A percentile compares a stretch with the other conserved stretches of the same genome.
phyloP scores from a whole-genome alignment of 2,888 invertebrate species.

The Drosophila meridiana region DNA sequence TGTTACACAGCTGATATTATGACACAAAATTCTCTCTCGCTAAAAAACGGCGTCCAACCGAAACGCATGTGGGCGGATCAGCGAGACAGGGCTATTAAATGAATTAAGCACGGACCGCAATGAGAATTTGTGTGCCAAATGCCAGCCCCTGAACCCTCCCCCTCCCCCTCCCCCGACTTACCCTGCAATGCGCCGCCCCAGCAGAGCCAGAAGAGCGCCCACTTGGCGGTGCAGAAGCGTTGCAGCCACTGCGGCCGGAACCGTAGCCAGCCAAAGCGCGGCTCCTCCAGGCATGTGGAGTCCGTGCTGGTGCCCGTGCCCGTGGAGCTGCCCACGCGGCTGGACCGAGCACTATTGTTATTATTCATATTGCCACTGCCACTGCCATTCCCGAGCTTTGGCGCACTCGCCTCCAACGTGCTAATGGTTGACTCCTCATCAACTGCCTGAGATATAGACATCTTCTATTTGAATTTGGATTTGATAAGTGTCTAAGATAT shows the following conservation, averaged over 20 bases:
- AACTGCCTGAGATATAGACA: constrained; percentile 33
- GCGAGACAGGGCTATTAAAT: constrained; percentile 42
- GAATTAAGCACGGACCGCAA: constrained; percentile 57
- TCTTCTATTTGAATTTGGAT: constrained; percentile 7
- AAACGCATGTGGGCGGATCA: constrained; percentile 48
- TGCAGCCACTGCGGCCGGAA: constrained; percentile 89
- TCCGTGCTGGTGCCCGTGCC: constrained; percentile 33
- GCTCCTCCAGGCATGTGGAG: constrained; percentile 26
- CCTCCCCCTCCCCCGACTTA: constrained; percentile 69
- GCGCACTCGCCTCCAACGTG: constrained; percentile 30
- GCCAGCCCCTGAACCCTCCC: rapidly evolving
- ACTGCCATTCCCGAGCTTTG: constrained; percentile 55
- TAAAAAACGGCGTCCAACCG: background rate
- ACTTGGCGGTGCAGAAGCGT: constrained; percentile 90
- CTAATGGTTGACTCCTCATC: constrained; percentile 34
- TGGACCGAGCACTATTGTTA: constrained; percentile 75
- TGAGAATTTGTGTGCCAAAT: constrained; percentile 22
- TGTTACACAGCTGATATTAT: background rate
- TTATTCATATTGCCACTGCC: constrained; percentile 62
- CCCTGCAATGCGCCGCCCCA: constrained; percentile 93
- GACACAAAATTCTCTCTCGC: background rate
- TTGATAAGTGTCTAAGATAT: background rate
- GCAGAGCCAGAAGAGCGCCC: constrained; percentile 93
- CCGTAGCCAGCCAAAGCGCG: constrained; percentile 89
- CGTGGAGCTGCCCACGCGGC: constrained; percentile 58